Evolutionary conservation across 2,888 invertebrate species (phyloP).

Genomic region (Polietes domitor): DNA sequence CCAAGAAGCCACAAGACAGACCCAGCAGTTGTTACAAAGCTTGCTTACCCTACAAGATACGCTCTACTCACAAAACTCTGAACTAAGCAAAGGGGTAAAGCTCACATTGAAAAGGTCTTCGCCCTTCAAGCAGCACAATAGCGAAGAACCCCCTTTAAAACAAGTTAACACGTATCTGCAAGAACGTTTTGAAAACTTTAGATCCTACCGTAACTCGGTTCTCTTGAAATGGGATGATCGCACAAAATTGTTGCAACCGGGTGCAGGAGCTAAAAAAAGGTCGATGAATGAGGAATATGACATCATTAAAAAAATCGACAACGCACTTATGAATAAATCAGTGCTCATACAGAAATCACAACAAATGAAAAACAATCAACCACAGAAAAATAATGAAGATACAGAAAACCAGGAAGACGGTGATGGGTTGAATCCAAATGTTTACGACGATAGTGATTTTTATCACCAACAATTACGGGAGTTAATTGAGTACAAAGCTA

Average conservation of each 20-base stretch:
- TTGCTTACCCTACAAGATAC: constrained; percentile 83
- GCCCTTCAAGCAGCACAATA: constrained; percentile 28
- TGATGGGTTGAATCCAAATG: constrained; percentile 85
- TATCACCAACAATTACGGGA: constrained; percentile 96
- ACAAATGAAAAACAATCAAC: constrained; percentile 28
- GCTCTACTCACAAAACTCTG: constrained; percentile 85
- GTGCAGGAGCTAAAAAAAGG: constrained; percentile 83
- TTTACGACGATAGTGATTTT: constrained; percentile 98
- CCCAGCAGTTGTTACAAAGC: constrained; percentile 85
- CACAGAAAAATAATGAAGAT: constrained; percentile 66
- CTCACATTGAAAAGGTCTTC: constrained; percentile 67
- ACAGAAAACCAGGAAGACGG: constrained; percentile 68
- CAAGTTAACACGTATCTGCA: constrained; percentile 82
- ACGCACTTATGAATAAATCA: constrained; percentile 88
- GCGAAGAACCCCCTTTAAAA: constrained; percentile 66
- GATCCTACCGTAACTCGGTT: constrained; percentile 87
- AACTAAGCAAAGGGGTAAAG: constrained; percentile 83
- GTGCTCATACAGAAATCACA: constrained; percentile 87
- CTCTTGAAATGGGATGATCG: constrained; percentile 98
- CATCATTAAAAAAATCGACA: constrained; percentile 89
- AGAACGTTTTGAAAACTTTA: constrained; percentile 84
- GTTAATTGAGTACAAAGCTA: constrained; percentile 94
- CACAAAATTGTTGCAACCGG: constrained; percentile 87
- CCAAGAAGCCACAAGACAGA: constrained; percentile 82
- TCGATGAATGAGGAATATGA: constrained; percentile 82